phyloP scores from a whole-genome alignment of 2,113 vertebrate genomes.

The Microtus pennsylvanicus region DNA sequence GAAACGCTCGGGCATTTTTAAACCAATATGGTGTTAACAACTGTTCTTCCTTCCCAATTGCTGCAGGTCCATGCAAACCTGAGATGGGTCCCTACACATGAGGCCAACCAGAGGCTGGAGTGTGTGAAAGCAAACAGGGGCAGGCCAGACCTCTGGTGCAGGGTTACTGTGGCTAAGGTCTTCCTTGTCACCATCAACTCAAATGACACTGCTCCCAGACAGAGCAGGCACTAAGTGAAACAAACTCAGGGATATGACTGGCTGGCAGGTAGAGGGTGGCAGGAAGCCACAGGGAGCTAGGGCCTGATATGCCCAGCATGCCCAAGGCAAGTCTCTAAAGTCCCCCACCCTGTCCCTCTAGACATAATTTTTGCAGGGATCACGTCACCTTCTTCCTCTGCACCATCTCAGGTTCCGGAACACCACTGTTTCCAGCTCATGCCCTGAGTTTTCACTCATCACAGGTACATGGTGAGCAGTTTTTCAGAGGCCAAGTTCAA shows the following conservation, averaged over 20 bases:
- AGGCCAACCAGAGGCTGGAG: conserved; percentile 19
- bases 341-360: not conserved
- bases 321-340: not conserved
- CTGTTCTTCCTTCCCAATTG: conserved; percentile 68
- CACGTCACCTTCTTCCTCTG: not conserved
- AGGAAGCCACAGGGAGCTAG: not conserved
- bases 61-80: conserved; percentile 46
- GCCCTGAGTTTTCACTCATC: not conserved
- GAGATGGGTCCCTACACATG: conserved; percentile 53
- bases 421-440: not conserved
- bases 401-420: not conserved
- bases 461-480: conserved; percentile 57
- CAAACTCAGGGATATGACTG: not conserved
- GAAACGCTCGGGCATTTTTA: conserved; percentile 59
- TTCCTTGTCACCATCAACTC: too few species aligned
- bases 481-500: conserved; percentile 62
- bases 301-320: not conserved
- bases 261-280: not conserved
- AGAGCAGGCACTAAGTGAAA: not conserved
- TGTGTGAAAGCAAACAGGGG: not conserved
- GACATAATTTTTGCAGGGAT: too few species aligned
- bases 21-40: conserved; percentile 67
- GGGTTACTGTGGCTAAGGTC: not conserved
- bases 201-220: not conserved
- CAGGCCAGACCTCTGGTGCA: not conserved